Evolutionary conservation across 2,888 invertebrate species (phyloP).

Genomic region (Clusia tigrina): DNA sequence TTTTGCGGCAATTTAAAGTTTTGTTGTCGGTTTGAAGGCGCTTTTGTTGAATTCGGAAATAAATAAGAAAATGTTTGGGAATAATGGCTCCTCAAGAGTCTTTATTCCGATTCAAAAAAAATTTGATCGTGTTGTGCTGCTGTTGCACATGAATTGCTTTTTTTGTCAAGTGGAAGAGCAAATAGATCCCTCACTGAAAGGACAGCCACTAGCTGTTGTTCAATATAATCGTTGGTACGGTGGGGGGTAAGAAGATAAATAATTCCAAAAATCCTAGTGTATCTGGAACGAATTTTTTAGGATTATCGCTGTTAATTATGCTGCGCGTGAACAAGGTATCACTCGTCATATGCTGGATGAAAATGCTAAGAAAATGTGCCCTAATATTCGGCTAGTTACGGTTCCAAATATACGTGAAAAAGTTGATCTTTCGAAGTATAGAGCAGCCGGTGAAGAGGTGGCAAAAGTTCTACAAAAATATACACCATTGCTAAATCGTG

Average conservation of each 20-base stretch:
- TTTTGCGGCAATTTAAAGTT: too few species aligned
- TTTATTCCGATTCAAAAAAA: conserved; percentile 56
- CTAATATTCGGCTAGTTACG: conserved; percentile 81
- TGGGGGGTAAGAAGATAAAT: conserved; percentile 82
- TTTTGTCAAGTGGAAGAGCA: conserved; percentile 98
- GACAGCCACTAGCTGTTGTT: conserved; percentile 94
- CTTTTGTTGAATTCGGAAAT: too few species aligned
- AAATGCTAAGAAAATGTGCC: conserved; percentile 89
- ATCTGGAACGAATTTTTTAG: too few species aligned
- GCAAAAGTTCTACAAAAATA: conserved; percentile 85
- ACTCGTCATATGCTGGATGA: conserved; percentile 87
- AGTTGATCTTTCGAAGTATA: conserved; percentile 92
- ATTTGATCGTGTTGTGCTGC: conserved; percentile 75
- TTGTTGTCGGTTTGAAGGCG: too few species aligned
- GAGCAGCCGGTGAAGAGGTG: conserved; percentile 87
- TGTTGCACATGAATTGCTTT: conserved; percentile 99
- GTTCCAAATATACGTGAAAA: conserved; percentile 91
- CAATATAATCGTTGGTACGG: conserved; percentile 95
- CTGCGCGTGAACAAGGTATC: conserved; percentile 90
- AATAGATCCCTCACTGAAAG: conserved; percentile 80
- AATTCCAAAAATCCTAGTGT: conserved; percentile 9
- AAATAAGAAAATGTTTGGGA: too few species aligned
- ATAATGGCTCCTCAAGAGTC: too few species aligned
- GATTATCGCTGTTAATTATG: conserved; percentile 97
- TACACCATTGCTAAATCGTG: conserved; percentile 83